Conservation (phyloP, 2,797 vertebrate genomes). For the Amblyopsis hoosieri region DNA sequence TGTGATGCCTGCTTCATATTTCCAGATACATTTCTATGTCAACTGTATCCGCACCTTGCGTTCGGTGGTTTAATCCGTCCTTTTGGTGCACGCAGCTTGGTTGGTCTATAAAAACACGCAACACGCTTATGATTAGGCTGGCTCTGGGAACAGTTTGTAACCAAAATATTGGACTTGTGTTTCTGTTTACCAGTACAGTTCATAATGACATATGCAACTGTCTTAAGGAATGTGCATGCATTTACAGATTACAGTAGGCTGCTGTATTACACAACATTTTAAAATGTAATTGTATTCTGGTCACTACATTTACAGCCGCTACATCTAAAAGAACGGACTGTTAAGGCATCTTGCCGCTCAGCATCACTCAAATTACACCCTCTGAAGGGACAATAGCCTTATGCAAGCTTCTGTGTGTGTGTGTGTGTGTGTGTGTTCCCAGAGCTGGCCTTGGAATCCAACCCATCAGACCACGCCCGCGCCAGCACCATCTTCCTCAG, state of each 20-base stretch:
- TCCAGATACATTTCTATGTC: too few species aligned
- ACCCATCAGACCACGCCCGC: slow-evolving; percentile 94
- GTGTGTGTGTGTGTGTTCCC: slow-evolving; percentile 18
- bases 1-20: slow-evolving; percentile 35
- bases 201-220: too few species aligned
- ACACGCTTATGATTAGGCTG: too few species aligned
- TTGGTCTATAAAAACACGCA: slow-evolving; percentile 6
- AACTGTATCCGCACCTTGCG: slow-evolving; percentile 25
- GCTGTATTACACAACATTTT: too few species aligned
- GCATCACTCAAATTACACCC: neutral
- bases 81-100: slow-evolving; percentile 40
- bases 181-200: too few species aligned
- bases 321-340: slow-evolving; percentile 3
- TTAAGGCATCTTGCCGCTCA: neutral
- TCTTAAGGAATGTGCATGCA: too few species aligned
- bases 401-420: neutral
- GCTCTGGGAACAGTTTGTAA: too few species aligned
- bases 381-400: slow-evolving; percentile 3
- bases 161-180: too few species aligned
- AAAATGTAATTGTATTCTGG: too few species aligned
- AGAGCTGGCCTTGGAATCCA: slow-evolving; percentile 93
- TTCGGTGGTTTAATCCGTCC: slow-evolving; percentile 42
- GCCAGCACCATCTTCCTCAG: slow-evolving; percentile 97
- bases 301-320: neutral
- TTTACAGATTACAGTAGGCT: too few species aligned